These are phyloP conservation scores for Sciurus vulgaris DNA, from an alignment of 2,797 vertebrate genomes.

Conservation along the genomic window DNA sequence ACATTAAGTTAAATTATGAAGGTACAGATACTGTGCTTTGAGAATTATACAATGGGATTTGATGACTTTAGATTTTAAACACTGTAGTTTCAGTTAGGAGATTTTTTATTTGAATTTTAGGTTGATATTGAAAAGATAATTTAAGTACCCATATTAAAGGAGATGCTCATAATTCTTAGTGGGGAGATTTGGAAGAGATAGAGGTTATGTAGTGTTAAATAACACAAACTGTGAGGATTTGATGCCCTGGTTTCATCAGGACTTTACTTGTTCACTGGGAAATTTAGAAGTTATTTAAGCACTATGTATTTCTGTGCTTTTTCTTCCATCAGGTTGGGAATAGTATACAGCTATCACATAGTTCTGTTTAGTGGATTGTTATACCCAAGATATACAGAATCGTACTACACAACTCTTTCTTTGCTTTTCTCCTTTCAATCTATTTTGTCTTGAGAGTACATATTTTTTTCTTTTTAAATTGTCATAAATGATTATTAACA, in stretches of 20 bases:
- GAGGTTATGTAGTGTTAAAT: neutral
- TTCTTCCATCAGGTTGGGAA: neutral
- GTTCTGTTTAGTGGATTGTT: neutral
- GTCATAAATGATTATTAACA: neutral
- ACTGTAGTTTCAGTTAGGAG: neutral
- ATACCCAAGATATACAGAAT: neutral
- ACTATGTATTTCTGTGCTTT: neutral
- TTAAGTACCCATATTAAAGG: neutral
- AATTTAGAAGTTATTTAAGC: neutral
- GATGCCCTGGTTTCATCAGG: neutral
- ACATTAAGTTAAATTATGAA: slow-evolving; percentile 57
- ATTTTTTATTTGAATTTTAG: slow-evolving; percentile 2
- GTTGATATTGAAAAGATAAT: neutral
- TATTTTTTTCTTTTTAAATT: neutral
- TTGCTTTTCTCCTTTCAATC: neutral
- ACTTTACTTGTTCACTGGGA: neutral
- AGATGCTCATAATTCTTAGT: neutral
- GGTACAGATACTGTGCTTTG: neutral
- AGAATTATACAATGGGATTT: slow-evolving; percentile 8
- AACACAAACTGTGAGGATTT: neutral
- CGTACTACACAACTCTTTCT: neutral
- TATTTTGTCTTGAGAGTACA: neutral
- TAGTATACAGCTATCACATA: neutral
- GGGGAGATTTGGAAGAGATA: neutral
- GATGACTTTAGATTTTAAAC: slow-evolving; percentile 34